Evolutionary conservation across 2,113 vertebrate genomes (phyloP), one percentile per base, ranked within the genome.

Genomic region (human): DNA sequence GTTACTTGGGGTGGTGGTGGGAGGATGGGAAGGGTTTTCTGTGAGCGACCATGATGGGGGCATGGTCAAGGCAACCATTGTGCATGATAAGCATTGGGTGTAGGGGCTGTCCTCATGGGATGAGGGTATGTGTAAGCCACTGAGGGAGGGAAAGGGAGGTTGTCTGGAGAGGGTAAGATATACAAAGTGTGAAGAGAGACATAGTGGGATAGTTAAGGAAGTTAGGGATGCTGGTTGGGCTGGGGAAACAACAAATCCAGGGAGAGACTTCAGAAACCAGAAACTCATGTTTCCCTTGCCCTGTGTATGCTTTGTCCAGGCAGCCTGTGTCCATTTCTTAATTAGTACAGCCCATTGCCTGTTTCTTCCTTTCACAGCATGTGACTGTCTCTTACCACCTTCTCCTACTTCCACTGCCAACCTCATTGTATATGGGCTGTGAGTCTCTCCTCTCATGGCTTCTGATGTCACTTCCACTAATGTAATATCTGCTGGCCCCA

Each of bases 21-120:
- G 92, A 17, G 84, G 73, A 38, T 32, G 96, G 97, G 96, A 96
- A 92, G 72, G 80, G 57, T 81, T 48, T 90, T 85, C 81, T 88
- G 59, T 96, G 95, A 90, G 88, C 84, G 84, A 70, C 35, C 32
- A 0, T 50, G 59, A 45, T 59, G 59, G 30, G 90, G 57, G 91
- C 76, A 38, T 92, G 83, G 40, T 87, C 52, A 79, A 94, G 80
- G 55, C 75, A 61, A 30, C 17, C 6, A 18, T 35, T 76, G 30
- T 95, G 95, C 81, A 85, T 94, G 90, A 79, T 68, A 55, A 87
- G 32, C 70, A 30, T 43, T 76, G 83, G 57, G 84, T 73, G 17
- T 76, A 55, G 80, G 52, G 52, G 70, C 22, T 84, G 45, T 73
- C 45, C 38, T 95, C 43, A 57, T 0, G 35, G 78, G 52, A 45